Base-by-base conservation (phyloP, 2,797 vertebrate genomes). In the Danio aesculapii region DNA sequence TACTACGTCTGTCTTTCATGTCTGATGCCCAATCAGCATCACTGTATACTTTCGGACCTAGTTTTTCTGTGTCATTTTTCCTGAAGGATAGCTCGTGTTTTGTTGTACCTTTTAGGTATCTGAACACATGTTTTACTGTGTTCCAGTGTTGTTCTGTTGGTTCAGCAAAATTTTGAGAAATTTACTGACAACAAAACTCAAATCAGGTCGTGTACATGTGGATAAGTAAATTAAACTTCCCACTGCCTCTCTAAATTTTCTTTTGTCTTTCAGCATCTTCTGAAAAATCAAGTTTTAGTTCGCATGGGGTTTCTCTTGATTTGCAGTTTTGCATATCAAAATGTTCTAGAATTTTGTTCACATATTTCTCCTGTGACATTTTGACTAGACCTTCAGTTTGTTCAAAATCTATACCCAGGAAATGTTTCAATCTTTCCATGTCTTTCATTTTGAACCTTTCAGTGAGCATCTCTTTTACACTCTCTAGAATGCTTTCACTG, bases 21-120 rank as follows among this genome's bases (percentile, higher is more conserved):
- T 87, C 75, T n/a, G 58, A 5, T n/a, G n/a, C n/a, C n/a, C n/a
- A n/a, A n/a, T 82, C 80, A 4, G 80, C 79, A 83, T 86, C 82
- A 73, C 67, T 83, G 19, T 77, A 70, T 0, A 17, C 63, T 59
- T 0, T 68, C 0, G 84, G 58, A 21, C 58, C 21, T 67, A 67
- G 17, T 30, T 30, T 30, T 3, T 30, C 30, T 30, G 30, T 30
- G 30, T 30, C 30, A 30, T 30, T 30, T 30, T 5, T 21, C 2
- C 55, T 87, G 17, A 75, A 86, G n/a, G 19, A 75, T 6, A 84
- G 30, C 8, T 10, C 16, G 2, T 74, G 12, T 2, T 69, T 44
- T 6, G 8, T 3, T 67, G 86, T 69, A 55, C 72, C 77, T 69
- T 80, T 85, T 0, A 86, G 78, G 5, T 87, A 84, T 8, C 83